These are phyloP conservation scores for Drosophila prosaltans DNA, from an alignment of 1,140 invertebrate species.

Conservation along the genomic window DNA sequence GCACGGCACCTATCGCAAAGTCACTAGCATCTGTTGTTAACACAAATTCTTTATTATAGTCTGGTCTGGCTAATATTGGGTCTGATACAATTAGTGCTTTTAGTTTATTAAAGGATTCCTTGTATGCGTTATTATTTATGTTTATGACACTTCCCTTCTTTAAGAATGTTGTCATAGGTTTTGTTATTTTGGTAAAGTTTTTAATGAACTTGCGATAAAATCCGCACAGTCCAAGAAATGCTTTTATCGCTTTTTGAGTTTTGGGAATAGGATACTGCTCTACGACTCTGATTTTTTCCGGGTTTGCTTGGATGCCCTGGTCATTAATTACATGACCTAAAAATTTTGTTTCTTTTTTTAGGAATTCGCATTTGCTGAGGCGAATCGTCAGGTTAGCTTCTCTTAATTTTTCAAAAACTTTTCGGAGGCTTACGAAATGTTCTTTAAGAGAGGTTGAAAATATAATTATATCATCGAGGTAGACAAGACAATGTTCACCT, in stretches of 20 bases:
- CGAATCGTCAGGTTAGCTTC: no score
- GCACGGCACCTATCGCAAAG: not conserved
- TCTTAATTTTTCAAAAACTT: no score
- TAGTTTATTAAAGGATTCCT: slow-evolving; percentile 13
- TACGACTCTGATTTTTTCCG: not conserved
- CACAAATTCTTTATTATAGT: slow-evolving; percentile 26
- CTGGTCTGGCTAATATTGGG: slow-evolving; percentile 44
- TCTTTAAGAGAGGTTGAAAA: no score
- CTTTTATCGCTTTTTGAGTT: not conserved
- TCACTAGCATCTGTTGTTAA: slow-evolving; percentile 1
- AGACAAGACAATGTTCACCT: no score
- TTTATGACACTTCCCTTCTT: not conserved
- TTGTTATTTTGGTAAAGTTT: no score
- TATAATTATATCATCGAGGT: no score
- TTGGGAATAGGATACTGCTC: not conserved
- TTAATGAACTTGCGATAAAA: no score
- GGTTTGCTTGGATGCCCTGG: not conserved
- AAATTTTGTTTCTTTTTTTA: not conserved
- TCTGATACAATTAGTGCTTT: slow-evolving; percentile 33
- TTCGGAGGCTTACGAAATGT: no score
- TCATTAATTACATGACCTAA: not conserved
- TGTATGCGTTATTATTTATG: not conserved
- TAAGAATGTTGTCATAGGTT: no score
- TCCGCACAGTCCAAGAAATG: no score
- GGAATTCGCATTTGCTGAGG: no score